Conservation (phyloP, 1,140 invertebrate genomes). For the Cryptotermes secundus region DNA sequence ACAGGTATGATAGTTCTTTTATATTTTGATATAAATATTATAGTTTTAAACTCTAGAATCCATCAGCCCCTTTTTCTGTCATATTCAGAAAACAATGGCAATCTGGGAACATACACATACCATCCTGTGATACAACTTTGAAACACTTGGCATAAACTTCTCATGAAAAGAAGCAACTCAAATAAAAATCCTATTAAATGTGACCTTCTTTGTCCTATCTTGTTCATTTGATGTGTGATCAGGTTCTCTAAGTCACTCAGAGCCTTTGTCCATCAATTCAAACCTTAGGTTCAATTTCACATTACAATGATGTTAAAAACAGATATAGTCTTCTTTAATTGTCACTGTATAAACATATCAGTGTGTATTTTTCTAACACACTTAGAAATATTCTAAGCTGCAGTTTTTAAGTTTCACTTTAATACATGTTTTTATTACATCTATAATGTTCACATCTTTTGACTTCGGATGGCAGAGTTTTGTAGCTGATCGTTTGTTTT, state of each 20-base stretch:
- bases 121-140: not conserved
- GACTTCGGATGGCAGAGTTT: conserved; percentile 18
- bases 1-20: conserved; percentile 7
- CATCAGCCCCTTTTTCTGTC: not conserved
- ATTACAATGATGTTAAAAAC: conserved; percentile 6
- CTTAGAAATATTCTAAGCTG: conserved; percentile 17
- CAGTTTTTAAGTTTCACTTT: conserved; percentile 11
- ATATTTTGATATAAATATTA: conserved; percentile 10
- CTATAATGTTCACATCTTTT: conserved; percentile 20
- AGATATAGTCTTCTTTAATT: conserved; percentile 1
- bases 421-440: conserved; percentile 18
- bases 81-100: not conserved
- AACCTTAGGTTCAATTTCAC: conserved; percentile 1
- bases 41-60: not conserved
- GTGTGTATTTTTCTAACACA: not conserved
- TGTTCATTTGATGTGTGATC: not conserved
- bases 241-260: conserved; percentile 10
- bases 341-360: conserved; percentile 12
- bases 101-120: not conserved
- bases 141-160: not conserved
- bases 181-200: conserved; percentile 2
- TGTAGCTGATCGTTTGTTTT: conserved; percentile 16
- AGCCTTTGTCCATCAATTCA: not conserved
- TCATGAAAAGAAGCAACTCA: not conserved
- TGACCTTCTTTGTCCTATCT: not conserved